Percentiles rank a stretch among this genome's conserved stretches.
phyloP scores from a whole-genome alignment of 2,797 vertebrate species.

The Parauchenoglanis ngamensis region DNA sequence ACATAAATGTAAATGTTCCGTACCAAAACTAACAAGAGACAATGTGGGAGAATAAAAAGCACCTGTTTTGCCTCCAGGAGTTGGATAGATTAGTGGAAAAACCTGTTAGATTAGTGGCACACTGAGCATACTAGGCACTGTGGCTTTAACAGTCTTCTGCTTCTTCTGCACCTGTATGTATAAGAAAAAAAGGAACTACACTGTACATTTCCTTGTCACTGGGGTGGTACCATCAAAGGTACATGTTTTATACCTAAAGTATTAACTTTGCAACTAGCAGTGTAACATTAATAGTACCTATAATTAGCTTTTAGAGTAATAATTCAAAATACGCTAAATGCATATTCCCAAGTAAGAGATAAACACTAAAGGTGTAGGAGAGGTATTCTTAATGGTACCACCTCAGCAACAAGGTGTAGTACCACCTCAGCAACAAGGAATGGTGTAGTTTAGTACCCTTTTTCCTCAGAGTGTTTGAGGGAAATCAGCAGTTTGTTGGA shows the following conservation, averaged over 20 bases:
- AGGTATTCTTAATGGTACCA: not conserved
- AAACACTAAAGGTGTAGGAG: not conserved
- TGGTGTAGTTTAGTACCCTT: not conserved
- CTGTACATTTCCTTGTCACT: not conserved
- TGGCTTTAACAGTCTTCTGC: not conserved
- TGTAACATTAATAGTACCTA: not conserved
- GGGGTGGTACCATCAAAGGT: not conserved
- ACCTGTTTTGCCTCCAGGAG: not conserved
- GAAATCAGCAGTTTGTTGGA: not conserved
- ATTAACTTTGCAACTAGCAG: not conserved
- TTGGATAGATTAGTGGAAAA: not conserved
- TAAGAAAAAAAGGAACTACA: not conserved
- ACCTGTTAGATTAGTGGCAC: not conserved
- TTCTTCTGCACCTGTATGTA: not conserved
- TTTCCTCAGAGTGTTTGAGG: not conserved
- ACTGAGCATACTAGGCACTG: not conserved
- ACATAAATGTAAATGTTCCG: too few relatives aligned
- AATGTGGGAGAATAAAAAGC: too few relatives aligned
- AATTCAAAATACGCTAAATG: not conserved
- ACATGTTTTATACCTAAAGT: not conserved
- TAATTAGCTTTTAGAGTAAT: not conserved
- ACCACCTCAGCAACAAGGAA: not conserved
- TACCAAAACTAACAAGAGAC: not conserved
- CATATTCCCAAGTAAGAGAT: not conserved
- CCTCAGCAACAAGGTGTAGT: too few relatives aligned